phyloP scores from a whole-genome alignment of 2,113 vertebrate genomes.

The Parotia lawesii region DNA sequence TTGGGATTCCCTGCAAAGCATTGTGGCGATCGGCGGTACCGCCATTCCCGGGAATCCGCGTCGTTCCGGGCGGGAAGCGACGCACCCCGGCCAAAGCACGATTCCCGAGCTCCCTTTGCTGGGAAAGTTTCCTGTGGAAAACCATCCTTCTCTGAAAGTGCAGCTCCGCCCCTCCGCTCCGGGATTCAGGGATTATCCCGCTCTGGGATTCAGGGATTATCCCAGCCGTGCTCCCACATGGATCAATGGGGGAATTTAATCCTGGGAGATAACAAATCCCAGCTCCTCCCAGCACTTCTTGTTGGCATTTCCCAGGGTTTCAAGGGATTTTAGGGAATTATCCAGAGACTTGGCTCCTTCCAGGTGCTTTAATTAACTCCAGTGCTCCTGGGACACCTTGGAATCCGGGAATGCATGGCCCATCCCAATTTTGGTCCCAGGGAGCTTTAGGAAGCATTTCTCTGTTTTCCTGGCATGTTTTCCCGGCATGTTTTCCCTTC shows the following conservation, averaged over 20 bases:
- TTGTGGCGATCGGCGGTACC: background rate
- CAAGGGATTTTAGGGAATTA: background rate
- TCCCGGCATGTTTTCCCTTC: background rate
- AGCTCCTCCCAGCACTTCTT: conserved; percentile 41
- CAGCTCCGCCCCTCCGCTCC: conserved; percentile 17
- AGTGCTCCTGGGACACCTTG: rapidly evolving
- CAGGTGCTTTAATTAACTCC: background rate
- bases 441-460: background rate
- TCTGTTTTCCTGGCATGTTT: rapidly evolving
- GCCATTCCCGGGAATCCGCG: background rate
- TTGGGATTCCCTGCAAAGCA: background rate
- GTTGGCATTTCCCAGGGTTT: conserved; percentile 76
- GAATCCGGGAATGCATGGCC: rapidly evolving
- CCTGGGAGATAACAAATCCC: conserved; percentile 54
- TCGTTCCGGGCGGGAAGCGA: rapidly evolving
- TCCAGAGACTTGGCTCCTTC: background rate
- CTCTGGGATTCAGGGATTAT: conserved; percentile 78
- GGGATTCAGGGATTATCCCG: background rate
- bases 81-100: background rate
- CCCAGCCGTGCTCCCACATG: conserved; percentile 47
- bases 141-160: conserved; percentile 69
- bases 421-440: background rate
- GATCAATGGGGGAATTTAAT: conserved; percentile 69
- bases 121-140: conserved; percentile 72
- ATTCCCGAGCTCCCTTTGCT: background rate